Evolutionary conservation across 2,888 invertebrate species (phyloP).

Genomic region (Spodoptera exigua): DNA sequence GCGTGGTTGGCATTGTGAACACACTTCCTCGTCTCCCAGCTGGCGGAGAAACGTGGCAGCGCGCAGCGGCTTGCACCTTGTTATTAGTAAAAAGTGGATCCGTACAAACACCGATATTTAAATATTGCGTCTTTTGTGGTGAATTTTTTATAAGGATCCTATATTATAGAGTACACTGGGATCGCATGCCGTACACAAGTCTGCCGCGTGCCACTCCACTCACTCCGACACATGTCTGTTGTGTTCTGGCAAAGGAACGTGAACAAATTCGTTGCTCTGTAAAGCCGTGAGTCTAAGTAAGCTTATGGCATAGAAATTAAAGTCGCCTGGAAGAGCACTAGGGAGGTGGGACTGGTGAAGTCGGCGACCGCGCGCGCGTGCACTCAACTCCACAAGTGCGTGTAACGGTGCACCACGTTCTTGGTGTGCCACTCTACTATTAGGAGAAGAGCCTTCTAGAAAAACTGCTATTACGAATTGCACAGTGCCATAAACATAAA

Average conservation of each 20-base stretch:
- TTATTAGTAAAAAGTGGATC: slow-evolving; percentile 82
- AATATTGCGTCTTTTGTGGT: slow-evolving; percentile 75
- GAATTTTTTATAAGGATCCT: slow-evolving; percentile 65
- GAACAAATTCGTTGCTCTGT: slow-evolving; percentile 13
- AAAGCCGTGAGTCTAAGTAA: slow-evolving; percentile 16
- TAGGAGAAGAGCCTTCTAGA: slow-evolving; percentile 35
- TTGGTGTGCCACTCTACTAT: slow-evolving; percentile 68
- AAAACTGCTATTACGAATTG: slow-evolving; percentile 4
- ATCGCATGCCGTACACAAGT: slow-evolving; percentile 67
- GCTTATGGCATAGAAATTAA: slow-evolving; percentile 26
- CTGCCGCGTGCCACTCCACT: slow-evolving; percentile 72
- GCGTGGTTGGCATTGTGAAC: slow-evolving; percentile 69
- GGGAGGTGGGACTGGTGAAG: slow-evolving; percentile 71
- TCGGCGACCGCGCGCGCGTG: slow-evolving; percentile 86
- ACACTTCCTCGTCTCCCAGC: slow-evolving; percentile 82
- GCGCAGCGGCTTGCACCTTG: slow-evolving; percentile 75
- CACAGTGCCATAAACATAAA: neutral
- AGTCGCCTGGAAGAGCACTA: slow-evolving; percentile 51
- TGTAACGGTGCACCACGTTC: slow-evolving; percentile 81
- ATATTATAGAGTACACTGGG: slow-evolving; percentile 49
- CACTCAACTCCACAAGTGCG: slow-evolving; percentile 85
- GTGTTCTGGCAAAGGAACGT: slow-evolving; percentile 29
- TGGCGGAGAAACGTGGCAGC: slow-evolving; percentile 80
- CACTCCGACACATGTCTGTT: slow-evolving; percentile 48
- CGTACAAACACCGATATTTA: slow-evolving; percentile 73